Evolutionary conservation across 2,888 invertebrate genomes (phyloP).

Genomic region (Drosophila silvestris): DNA sequence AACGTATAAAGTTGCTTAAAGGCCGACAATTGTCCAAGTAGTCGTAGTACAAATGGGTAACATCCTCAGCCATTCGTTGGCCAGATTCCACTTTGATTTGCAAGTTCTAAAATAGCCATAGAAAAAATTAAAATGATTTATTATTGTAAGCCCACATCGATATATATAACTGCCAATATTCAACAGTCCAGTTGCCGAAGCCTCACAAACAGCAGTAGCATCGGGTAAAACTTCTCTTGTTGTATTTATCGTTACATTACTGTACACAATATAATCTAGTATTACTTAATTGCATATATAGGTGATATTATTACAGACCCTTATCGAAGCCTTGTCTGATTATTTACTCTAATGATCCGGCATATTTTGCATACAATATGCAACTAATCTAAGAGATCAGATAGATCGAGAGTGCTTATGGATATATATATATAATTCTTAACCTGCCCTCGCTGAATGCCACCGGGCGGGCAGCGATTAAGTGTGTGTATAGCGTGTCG

Average conservation of each 20-base stretch:
- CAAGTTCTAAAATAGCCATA: too few species aligned
- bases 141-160: too few species aligned
- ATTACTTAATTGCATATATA: neutral
- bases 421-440: neutral
- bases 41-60: too few species aligned
- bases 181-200: too few species aligned
- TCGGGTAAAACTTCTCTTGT: too few species aligned
- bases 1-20: too few species aligned
- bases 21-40: too few species aligned
- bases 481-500: constrained; percentile 38
- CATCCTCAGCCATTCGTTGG: too few species aligned
- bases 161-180: too few species aligned
- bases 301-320: neutral
- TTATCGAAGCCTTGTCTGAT: neutral
- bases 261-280: neutral
- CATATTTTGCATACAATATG: neutral
- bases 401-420: neutral
- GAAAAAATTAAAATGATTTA: too few species aligned
- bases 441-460: neutral
- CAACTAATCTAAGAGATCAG: neutral
- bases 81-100: too few species aligned
- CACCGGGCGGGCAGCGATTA: neutral
- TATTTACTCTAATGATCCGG: neutral
- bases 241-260: neutral
- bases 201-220: too few species aligned